These are phyloP conservation scores for Panonychus citri DNA, from an alignment of 1,140 invertebrate genomes.

Conservation along the genomic window DNA sequence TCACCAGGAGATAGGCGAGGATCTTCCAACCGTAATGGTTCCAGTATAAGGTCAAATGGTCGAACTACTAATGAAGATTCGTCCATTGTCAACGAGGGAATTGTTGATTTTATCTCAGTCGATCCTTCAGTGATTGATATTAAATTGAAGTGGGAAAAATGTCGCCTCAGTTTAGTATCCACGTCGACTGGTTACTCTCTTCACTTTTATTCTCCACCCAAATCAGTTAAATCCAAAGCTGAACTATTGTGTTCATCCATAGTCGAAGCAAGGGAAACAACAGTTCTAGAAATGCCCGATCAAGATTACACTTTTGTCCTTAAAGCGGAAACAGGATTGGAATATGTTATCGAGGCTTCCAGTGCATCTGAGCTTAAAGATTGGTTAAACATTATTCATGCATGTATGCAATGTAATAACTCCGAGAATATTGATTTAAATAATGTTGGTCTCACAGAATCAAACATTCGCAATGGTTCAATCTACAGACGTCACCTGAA, in stretches of 20 bases:
- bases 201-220: conserved; percentile 85
- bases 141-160: conserved; percentile 82
- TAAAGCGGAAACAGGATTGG: conserved; percentile 62
- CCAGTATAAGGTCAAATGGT: not conserved
- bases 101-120: conserved; percentile 62
- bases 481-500: not conserved
- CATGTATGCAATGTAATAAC: conserved; percentile 42
- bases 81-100: conserved; percentile 47
- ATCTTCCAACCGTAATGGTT: conserved; percentile 15
- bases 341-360: conserved; percentile 81
- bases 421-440: not conserved
- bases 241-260: conserved; percentile 88
- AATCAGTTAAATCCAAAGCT: conserved; percentile 52
- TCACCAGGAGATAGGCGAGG: conserved; percentile 24
- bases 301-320: conserved; percentile 89
- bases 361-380: conserved; percentile 68
- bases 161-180: conserved; percentile 63
- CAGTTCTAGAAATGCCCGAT: conserved; percentile 86
- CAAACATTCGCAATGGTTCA: not conserved
- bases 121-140: conserved; percentile 79
- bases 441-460: not conserved
- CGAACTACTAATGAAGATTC: not conserved
- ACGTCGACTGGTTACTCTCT: conserved; percentile 77
- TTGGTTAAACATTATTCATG: conserved; percentile 60
- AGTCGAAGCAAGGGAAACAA: conserved; percentile 75